phyloP scores from a whole-genome alignment of 2,888 invertebrate genomes.

The Chaetogeoica ovagalla region DNA sequence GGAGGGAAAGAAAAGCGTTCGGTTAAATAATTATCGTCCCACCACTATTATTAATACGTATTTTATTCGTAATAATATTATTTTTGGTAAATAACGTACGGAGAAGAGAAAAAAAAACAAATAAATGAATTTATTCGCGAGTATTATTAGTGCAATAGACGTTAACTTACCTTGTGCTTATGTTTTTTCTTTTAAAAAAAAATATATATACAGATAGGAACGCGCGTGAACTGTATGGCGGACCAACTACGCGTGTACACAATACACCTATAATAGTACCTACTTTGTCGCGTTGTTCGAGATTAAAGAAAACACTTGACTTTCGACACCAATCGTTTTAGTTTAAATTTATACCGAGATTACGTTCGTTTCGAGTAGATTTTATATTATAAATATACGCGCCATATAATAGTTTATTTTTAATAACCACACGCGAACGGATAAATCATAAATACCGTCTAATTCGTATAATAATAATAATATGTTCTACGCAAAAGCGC shows the following conservation, averaged over 20 bases:
- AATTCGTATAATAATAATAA: too few relatives aligned
- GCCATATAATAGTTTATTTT: not conserved
- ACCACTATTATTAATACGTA: too few relatives aligned
- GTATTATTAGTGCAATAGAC: too few relatives aligned
- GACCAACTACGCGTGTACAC: constrained; percentile 7
- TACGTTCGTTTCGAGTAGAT: constrained; percentile 38
- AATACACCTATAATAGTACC: not conserved
- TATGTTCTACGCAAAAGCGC: too few relatives aligned
- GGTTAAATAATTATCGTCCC: too few relatives aligned
- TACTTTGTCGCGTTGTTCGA: constrained; percentile 18
- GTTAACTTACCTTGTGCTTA: too few relatives aligned
- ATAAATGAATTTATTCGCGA: too few relatives aligned
- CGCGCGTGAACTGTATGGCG: constrained; percentile 17
- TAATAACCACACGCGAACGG: not conserved
- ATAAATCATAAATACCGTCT: not conserved
- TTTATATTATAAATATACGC: not conserved
- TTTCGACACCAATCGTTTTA: constrained; percentile 22
- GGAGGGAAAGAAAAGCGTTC: too few relatives aligned
- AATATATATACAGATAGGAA: not conserved
- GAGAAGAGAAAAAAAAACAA: too few relatives aligned
- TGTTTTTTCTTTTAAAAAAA: too few relatives aligned
- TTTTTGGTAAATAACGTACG: too few relatives aligned
- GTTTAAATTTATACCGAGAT: constrained; percentile 23
- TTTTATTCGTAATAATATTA: too few relatives aligned
- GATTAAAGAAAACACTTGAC: constrained; percentile 30